Conservation (phyloP, 2,113 vertebrate genomes). For the Channa argus region DNA sequence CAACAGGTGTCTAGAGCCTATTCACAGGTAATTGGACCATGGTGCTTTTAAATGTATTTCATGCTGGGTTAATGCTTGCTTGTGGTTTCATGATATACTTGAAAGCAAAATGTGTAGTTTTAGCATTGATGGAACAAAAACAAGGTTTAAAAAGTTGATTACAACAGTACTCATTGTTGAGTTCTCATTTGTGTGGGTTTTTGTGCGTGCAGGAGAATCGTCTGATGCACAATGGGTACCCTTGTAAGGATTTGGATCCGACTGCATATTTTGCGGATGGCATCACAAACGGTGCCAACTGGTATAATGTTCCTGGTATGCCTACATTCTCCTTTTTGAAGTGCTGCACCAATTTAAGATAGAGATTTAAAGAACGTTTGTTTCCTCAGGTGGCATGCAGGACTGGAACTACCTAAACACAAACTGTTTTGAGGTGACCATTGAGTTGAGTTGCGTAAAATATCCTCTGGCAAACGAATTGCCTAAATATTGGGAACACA, state of each 20-base stretch:
- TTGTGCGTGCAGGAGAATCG: constrained; percentile 86
- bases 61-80: background rate
- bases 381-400: constrained; percentile 93
- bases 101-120: constrained; percentile 9
- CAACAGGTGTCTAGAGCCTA: constrained; percentile 90
- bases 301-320: constrained; percentile 96
- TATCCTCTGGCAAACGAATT: constrained; percentile 89
- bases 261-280: constrained; percentile 91
- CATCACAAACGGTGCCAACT: constrained; percentile 96
- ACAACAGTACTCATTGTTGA: constrained; percentile 39
- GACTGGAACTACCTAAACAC: constrained; percentile 99
- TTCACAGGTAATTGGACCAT: constrained; percentile 87
- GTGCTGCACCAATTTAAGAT: background rate
- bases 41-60: constrained; percentile 14
- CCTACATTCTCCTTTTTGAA: background rate
- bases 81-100: constrained; percentile 9
- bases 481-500: constrained; percentile 92
- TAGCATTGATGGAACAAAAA: background rate
- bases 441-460: constrained; percentile 95
- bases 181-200: constrained; percentile 22
- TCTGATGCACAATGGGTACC: constrained; percentile 92
- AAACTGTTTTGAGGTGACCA: constrained; percentile 98
- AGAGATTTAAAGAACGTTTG: background rate
- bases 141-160: constrained; percentile 18
- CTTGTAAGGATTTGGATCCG: constrained; percentile 88